Conservation (phyloP, 2,888 invertebrate species). For the Oscheius onirici region DNA sequence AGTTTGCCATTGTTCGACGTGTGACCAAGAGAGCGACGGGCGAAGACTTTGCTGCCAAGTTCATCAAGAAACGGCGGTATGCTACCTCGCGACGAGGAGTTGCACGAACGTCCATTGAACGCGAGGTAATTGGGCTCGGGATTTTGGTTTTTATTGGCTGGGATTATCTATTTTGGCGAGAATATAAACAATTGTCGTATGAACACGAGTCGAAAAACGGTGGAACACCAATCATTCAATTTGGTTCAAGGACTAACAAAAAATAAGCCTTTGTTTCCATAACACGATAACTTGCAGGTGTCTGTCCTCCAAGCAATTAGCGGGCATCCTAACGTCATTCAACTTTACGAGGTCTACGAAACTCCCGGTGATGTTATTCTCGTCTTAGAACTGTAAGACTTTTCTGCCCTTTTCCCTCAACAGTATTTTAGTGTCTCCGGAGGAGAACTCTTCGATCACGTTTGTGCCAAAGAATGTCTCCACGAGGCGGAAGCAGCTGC, state of each 20-base stretch:
- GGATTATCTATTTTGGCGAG: background rate
- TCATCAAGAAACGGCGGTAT: constrained; percentile 76
- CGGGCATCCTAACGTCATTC: constrained; percentile 78
- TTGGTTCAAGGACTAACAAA: too few species aligned
- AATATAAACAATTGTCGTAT: too few species aligned
- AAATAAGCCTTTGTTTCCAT: too few species aligned
- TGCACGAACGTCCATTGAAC: constrained; percentile 77
- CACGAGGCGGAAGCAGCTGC: constrained; percentile 78
- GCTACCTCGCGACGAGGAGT: constrained; percentile 76
- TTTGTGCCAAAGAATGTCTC: constrained; percentile 75
- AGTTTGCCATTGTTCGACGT: constrained; percentile 78
- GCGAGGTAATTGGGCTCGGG: constrained; percentile 73
- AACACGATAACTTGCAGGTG: constrained; percentile 42
- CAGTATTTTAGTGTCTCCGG: constrained; percentile 76
- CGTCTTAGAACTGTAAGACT: constrained; percentile 77
- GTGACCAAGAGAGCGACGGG: constrained; percentile 76
- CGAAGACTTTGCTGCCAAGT: constrained; percentile 78
- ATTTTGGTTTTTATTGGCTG: background rate
- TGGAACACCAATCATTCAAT: too few species aligned
- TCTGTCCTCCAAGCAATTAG: constrained; percentile 76
- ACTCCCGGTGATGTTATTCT: constrained; percentile 77
- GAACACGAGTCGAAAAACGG: too few species aligned
- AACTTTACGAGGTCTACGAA: constrained; percentile 78
- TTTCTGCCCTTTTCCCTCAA: background rate
- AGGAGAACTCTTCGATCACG: constrained; percentile 79